Evolutionary conservation across 2,888 invertebrate species (phyloP).

Genomic region (Agonopterix alstromeriana): DNA sequence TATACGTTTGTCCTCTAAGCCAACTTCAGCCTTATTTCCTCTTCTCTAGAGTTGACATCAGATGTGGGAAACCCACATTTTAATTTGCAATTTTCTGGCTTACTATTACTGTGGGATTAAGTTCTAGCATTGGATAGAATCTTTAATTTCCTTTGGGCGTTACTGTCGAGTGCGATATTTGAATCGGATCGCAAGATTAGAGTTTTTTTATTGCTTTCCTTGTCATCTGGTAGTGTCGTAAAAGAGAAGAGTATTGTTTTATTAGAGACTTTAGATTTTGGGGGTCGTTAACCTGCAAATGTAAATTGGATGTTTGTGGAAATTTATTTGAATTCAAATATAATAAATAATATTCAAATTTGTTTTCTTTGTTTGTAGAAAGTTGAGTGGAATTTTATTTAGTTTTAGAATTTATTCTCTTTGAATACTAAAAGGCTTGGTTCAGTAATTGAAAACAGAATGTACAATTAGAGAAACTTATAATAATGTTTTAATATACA

Average conservation of each 20-base stretch:
- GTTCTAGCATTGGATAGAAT: slow-evolving; percentile 66
- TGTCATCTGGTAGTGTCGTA: neutral
- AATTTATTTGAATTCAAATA: too few species aligned
- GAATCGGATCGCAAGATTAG: slow-evolving; percentile 32
- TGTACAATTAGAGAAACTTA: too few species aligned
- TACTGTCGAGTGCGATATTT: slow-evolving; percentile 48
- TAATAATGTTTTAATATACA: too few species aligned
- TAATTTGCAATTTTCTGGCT: slow-evolving; percentile 72
- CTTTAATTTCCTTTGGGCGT: slow-evolving; percentile 69
- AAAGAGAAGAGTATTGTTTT: neutral
- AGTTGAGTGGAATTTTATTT: too few species aligned
- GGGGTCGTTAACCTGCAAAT: neutral
- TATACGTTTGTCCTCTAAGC: neutral
- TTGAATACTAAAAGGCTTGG: too few species aligned
- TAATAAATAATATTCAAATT: too few species aligned
- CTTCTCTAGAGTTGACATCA: slow-evolving; percentile 16
- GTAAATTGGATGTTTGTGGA: too few species aligned
- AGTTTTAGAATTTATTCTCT: too few species aligned
- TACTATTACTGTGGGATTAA: slow-evolving; percentile 66
- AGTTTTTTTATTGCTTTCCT: slow-evolving; percentile 16
- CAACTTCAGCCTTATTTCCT: slow-evolving; percentile 19
- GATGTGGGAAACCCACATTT: slow-evolving; percentile 22
- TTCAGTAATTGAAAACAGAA: too few species aligned
- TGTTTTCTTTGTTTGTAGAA: too few species aligned
- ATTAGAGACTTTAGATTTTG: neutral